These are phyloP conservation scores for Alitta virens DNA, from an alignment of 2,888 invertebrate genomes.

Conservation along the genomic window DNA sequence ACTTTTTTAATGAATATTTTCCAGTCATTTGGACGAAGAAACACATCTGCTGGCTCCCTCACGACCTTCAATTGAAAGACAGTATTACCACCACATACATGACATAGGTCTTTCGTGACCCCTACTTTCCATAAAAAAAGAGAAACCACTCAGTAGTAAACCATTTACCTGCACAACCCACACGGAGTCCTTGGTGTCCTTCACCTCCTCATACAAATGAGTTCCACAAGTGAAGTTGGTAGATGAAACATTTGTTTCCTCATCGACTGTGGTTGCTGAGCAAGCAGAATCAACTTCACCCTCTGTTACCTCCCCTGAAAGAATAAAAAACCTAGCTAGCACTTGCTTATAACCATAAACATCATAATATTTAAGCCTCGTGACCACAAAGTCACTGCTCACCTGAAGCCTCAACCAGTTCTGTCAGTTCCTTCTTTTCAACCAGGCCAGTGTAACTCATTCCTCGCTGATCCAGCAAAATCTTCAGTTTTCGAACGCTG, in stretches of 20 bases:
- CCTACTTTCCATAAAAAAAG: background rate
- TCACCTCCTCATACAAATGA: constrained; percentile 59
- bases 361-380: background rate
- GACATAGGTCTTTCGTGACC: too few relatives aligned
- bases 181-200: constrained; percentile 62
- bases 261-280: constrained; percentile 15
- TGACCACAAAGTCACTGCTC: background rate
- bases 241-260: constrained; percentile 27
- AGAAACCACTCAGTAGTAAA: constrained; percentile 31
- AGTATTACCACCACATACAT: too few relatives aligned
- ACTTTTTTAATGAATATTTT: constrained; percentile 54
- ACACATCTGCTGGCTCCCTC: background rate
- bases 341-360: too few relatives aligned
- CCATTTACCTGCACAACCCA: constrained; percentile 62
- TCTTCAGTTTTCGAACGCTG: constrained; percentile 56
- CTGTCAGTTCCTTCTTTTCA: constrained; percentile 55
- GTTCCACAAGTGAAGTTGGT: constrained; percentile 56
- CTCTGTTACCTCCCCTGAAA: constrained; percentile 47
- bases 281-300: constrained; percentile 44
- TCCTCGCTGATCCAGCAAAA: constrained; percentile 56
- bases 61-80: constrained; percentile 1
- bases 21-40: constrained; percentile 56
- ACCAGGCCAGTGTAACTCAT: constrained; percentile 56
- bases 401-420: constrained; percentile 57
- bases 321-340: background rate